A percentile compares a stretch with the other conserved stretches of the same genome.
Evolutionary conservation across 2,888 invertebrate genomes (phyloP).

Genomic region (Phengaris alcon): DNA sequence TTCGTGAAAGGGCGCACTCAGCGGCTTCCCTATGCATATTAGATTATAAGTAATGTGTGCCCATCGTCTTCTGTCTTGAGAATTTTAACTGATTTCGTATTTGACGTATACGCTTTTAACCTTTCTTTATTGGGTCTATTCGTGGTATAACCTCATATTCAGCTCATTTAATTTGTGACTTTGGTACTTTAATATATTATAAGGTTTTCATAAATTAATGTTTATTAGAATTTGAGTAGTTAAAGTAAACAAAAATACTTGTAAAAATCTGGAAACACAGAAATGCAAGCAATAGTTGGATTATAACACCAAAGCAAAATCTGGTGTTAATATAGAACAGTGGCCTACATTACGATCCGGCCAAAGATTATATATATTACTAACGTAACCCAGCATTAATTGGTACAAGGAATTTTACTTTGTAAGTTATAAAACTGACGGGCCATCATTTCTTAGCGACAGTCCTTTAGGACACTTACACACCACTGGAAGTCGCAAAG

Average conservation of each 20-base stretch:
- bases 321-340: not conserved
- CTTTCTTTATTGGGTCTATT: slow-evolving; percentile 22
- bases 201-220: not conserved
- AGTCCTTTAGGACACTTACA: slow-evolving; percentile 40
- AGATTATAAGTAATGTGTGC: slow-evolving; percentile 61
- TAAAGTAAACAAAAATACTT: not conserved
- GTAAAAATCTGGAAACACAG: not conserved
- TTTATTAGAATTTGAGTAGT: not conserved
- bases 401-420: slow-evolving; percentile 40
- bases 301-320: not conserved
- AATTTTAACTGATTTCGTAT: slow-evolving; percentile 45
- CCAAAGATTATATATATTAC: too few species aligned
- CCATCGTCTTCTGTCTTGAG: slow-evolving; percentile 44
- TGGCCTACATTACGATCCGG: not conserved
- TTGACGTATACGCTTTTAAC: slow-evolving; percentile 14
- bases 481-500: slow-evolving; percentile 35
- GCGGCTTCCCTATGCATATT: slow-evolving; percentile 56
- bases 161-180: not conserved
- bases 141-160: not conserved
- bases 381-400: slow-evolving; percentile 32
- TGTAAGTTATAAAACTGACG: slow-evolving; percentile 40
- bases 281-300: not conserved
- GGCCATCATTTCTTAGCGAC: slow-evolving; percentile 33
- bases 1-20: slow-evolving; percentile 57
- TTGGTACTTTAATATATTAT: not conserved